Percentiles rank a stretch among this genome's conserved stretches.
phyloP scores from a whole-genome alignment of 37 sponge, comb jelly and placozoan genomes.

The Corticium candelabrum region DNA sequence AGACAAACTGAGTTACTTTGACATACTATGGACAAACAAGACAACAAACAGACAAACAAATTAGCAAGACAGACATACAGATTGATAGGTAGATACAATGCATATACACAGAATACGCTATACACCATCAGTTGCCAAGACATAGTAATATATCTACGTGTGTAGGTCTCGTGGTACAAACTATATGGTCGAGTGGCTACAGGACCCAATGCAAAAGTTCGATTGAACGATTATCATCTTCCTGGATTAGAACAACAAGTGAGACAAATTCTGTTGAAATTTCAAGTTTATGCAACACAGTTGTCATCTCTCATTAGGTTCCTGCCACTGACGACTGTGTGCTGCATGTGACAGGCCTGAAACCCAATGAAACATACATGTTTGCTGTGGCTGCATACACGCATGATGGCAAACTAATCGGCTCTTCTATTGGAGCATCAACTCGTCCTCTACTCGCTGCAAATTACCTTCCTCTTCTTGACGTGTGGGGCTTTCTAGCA shows the following conservation, averaged over 20 bases:
- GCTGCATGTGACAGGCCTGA: slow-evolving; percentile 41
- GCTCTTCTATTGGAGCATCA: slow-evolving; percentile 54
- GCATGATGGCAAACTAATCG: slow-evolving; percentile 33
- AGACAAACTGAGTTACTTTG: too few species aligned
- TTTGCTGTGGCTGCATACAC: slow-evolving; percentile 74
- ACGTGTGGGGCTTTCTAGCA: slow-evolving; percentile 42
- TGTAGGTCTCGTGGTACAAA: slow-evolving; percentile 54
- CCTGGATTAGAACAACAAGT: slow-evolving; percentile 71
- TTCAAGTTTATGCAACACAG: neutral
- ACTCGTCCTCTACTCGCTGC: slow-evolving; percentile 52
- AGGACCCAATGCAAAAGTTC: slow-evolving; percentile 83
- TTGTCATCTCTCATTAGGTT: slow-evolving; percentile 24
- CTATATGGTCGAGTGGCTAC: slow-evolving; percentile 65
- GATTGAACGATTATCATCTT: slow-evolving; percentile 60
- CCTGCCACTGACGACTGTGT: slow-evolving; percentile 29
- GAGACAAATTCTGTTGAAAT: neutral
- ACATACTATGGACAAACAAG: too few species aligned
- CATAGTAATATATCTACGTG: slow-evolving; percentile 1
- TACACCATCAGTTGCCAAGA: too few species aligned
- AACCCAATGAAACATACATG: slow-evolving; percentile 58
- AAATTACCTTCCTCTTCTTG: slow-evolving; percentile 29
- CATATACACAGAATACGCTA: too few species aligned
- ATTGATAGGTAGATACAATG: too few species aligned
- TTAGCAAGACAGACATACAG: too few species aligned
- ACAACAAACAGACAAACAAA: too few species aligned